Evolutionary conservation across 92 coral and sea anemone species (phyloP).

Genomic region (Isaurus tuberculatus): DNA sequence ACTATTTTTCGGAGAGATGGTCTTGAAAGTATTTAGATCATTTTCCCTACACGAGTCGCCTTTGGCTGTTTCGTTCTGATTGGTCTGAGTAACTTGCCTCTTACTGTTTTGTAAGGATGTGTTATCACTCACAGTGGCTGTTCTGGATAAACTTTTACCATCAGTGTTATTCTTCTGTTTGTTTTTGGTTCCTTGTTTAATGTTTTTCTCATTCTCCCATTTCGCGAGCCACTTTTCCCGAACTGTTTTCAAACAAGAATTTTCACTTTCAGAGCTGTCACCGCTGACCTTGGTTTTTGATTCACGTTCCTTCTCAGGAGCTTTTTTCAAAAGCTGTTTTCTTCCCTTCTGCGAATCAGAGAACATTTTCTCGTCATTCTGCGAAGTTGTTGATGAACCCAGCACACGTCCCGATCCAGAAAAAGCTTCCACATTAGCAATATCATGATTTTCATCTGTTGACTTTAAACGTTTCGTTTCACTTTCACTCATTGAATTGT

Average conservation of each 20-base stretch:
- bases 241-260: constrained; percentile 27
- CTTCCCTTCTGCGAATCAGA: not conserved
- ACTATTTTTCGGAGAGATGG: constrained; percentile 40
- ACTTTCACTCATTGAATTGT: constrained; percentile 8
- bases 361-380: not conserved
- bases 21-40: constrained; percentile 19
- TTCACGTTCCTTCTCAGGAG: not conserved
- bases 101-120: not conserved
- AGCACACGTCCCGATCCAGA: constrained; percentile 80
- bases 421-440: constrained; percentile 63
- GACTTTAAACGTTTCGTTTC: constrained; percentile 22
- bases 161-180: not conserved
- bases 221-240: constrained; percentile 34
- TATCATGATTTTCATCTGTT: constrained; percentile 27
- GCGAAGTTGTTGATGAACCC: constrained; percentile 52
- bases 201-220: not conserved
- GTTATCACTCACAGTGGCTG: not conserved
- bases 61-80: not conserved
- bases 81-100: no score
- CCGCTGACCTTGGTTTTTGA: not conserved
- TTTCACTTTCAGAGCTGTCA: not conserved
- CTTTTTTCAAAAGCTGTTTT: not conserved
- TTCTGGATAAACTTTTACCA: not conserved
- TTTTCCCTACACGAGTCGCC: not conserved
- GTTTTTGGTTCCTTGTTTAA: not conserved